Evolutionary conservation across 2,797 vertebrate species (phyloP).

Genomic region (Fringilla coelebs): DNA sequence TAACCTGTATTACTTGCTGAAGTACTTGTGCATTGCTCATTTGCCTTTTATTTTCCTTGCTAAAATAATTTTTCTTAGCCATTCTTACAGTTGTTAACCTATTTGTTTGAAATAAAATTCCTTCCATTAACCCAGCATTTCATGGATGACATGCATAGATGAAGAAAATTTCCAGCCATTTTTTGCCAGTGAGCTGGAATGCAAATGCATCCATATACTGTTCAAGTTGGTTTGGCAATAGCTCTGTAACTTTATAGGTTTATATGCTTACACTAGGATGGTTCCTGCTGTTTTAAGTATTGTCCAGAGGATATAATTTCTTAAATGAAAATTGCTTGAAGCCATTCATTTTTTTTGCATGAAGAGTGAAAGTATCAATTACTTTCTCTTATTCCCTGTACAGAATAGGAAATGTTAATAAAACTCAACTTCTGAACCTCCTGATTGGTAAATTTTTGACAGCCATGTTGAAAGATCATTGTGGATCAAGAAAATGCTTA

Average conservation of each 20-base stretch:
- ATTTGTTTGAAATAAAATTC: conserved; percentile 35
- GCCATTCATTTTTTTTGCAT: conserved; percentile 22
- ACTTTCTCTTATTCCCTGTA: background rate
- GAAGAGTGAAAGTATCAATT: conserved; percentile 19
- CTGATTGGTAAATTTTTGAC: background rate
- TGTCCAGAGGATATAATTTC: conserved; percentile 28
- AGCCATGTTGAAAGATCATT: background rate
- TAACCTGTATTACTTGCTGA: background rate
- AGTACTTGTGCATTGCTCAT: background rate
- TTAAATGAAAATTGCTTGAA: conserved; percentile 27
- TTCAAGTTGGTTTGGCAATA: conserved; percentile 32
- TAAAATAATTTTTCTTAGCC: background rate
- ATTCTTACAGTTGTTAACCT: background rate
- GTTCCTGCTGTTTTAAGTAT: conserved; percentile 49
- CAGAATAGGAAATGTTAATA: background rate
- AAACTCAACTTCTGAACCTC: conserved; percentile 37
- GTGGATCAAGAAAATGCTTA: background rate
- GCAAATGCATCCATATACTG: background rate
- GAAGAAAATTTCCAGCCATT: background rate
- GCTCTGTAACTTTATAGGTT: conserved; percentile 30
- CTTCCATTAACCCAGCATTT: background rate
- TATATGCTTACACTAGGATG: conserved; percentile 33
- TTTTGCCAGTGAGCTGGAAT: conserved; percentile 3
- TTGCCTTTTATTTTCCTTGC: background rate
- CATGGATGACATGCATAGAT: background rate